These are phyloP conservation scores for Halocynthia roretzi DNA, from an alignment of 23 tunicate genomes.

Conservation along the genomic window DNA sequence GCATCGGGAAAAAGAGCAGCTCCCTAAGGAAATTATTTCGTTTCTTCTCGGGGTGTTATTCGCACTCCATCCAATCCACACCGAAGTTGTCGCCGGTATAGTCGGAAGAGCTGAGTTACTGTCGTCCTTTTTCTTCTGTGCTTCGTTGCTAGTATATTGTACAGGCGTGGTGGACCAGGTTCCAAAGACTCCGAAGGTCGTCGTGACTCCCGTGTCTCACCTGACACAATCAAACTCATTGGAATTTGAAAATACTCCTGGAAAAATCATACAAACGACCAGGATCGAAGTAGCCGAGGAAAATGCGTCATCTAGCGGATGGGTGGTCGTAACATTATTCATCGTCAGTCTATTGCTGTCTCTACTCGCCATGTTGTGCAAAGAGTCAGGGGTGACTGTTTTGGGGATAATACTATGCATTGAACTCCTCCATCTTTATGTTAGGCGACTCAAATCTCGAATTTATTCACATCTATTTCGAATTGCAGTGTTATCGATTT, in stretches of 20 bases:
- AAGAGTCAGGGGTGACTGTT: conserved; percentile 28
- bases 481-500: background rate
- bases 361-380: conserved; percentile 25
- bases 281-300: too few relatives aligned
- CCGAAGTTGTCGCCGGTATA: conserved; percentile 58
- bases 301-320: too few relatives aligned
- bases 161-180: too few relatives aligned
- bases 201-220: too few relatives aligned
- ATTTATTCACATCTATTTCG: background rate
- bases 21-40: background rate
- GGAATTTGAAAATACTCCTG: too few relatives aligned
- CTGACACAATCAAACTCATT: too few relatives aligned
- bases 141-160: conserved; percentile 21
- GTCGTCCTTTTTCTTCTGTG: conserved; percentile 50
- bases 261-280: too few relatives aligned
- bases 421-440: background rate
- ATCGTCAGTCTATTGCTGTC: background rate
- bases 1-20: too few relatives aligned
- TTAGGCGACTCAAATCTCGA: too few relatives aligned
- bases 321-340: background rate
- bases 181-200: too few relatives aligned
- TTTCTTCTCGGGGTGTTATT: conserved; percentile 41
- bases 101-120: conserved; percentile 86
- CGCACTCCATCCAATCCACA: conserved; percentile 73
- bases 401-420: conserved; percentile 19